Evolutionary conservation across 1,140 invertebrate genomes (phyloP), one percentile per base, ranked within the genome.

Genomic region (Cardiocondyla obscurior): DNA sequence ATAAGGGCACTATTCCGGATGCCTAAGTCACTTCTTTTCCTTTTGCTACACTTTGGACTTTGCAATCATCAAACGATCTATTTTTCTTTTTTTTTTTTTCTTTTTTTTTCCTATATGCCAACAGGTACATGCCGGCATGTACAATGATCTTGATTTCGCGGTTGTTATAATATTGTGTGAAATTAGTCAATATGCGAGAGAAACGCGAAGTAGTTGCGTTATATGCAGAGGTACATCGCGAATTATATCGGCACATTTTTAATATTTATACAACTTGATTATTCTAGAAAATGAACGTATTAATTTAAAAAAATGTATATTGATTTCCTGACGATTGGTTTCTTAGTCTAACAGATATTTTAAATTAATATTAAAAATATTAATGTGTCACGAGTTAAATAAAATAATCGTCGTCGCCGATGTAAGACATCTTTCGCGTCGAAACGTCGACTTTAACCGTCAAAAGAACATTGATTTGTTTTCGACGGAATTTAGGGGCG

Each of bases 1-100:
- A 93, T 93, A 94, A 93, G 89, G 82, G 83, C 88, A 92, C 90
- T 93, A 92, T 93, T 92, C 90, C 89, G 89, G 88, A 91, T 90
- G 90, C 88, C 86, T 88, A 70, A 86, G 83, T 84, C 39, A 83
- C 76, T 84, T 64, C 86, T 90, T 82, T 87, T 81, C 86, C 76
- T 88, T 85, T 91, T 87, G 81, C 85, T 90, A 86, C 51, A 88
- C 72, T 86, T 88, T 89, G 30, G 83, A 85, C 84, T 88, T 44
- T 42, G 84, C 73, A 88, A 77, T 55, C 83, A 81, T 85, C 86
- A 87, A 74, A 33, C 60, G 83, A 88, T 81, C 87, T 88, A 88
- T 88, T 88, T 88, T 88, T 88, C 67, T 51, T 82, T 58, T 58
- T n/a, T n/a, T 88, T 88, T 88, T 88, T 88, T 77, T 51, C 77